Percentiles rank a stretch among this genome's conserved stretches.
Conservation (phyloP, 2,113 vertebrate species). For the Spea bombifrons region DNA sequence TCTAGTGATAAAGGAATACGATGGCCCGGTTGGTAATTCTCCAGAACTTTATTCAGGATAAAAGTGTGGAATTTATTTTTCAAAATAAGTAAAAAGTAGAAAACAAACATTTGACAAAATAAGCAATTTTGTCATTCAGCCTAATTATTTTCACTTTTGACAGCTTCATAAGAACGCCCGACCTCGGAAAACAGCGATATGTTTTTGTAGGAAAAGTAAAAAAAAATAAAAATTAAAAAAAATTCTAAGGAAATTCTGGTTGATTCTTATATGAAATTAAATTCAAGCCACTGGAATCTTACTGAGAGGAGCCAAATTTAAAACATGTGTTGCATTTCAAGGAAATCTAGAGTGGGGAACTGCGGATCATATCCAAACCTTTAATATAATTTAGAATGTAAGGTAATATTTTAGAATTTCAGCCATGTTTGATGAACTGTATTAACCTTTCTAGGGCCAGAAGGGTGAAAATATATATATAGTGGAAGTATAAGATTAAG, state of each 20-base stretch:
- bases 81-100: no score
- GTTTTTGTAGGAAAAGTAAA: neutral
- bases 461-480: no score
- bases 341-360: neutral
- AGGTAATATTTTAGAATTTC: slow-evolving; percentile 25
- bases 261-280: neutral
- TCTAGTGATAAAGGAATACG: neutral
- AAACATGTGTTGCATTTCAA: slow-evolving; percentile 17
- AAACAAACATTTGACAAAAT: no score
- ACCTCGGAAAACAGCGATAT: neutral
- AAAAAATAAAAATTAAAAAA: neutral
- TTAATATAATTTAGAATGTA: neutral
- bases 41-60: no score
- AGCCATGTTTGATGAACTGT: neutral
- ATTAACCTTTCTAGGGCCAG: neutral
- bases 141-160: no score
- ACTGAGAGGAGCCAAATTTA: neutral
- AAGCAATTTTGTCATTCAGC: no score
- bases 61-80: no score
- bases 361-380: slow-evolving; percentile 2
- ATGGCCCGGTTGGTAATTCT: no score
- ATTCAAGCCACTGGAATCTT: slow-evolving; percentile 14
- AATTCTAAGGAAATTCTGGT: neutral
- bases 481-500: no score
- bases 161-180: neutral